Evolutionary conservation across 2,113 vertebrate species (phyloP), one percentile per base, ranked within the genome.

Genomic region (Toxostoma redivivum): DNA sequence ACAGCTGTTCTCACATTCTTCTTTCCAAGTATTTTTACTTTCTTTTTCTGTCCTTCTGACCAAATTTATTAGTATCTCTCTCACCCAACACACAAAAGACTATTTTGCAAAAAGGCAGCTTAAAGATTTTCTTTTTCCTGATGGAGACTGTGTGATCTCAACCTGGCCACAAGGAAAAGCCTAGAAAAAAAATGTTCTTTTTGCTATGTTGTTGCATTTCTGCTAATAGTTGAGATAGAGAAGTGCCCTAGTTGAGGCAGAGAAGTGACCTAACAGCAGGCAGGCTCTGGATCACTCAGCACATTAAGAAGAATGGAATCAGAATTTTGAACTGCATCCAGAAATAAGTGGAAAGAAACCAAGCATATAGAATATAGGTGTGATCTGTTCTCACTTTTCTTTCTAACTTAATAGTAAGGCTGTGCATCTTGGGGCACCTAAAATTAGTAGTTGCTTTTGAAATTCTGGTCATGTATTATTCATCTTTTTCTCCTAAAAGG

Each of bases 381-480:
- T 77, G 61, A 81, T 51, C 51, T 89, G 69, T 70, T 89, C 86
- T 78, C 60, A 48, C 72, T 95, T 67, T 72, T 78, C 47, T 89
- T 78, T 84, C 81, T 94, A 77, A 90, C 62, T 77, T 91, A 95
- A 85, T 77, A 88, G 50, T 57, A 47, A 70, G 58, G 50, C 61
- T 85, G 40, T 57, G 78, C 67, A 72, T 90, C 90, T 79, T 65
- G 54, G 66, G 64, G 50, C 87, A 82, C 45, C 66, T 92, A 94
- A 95, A 95, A 91, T 90, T 61, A 94, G 93, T 17, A 91, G 61
- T 11, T 56, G 76, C 81, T 89, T 91, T 78, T 22, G 40, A 94
- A 94, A 90, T 82, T 82, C 74, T 77, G 48, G 54, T 76, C 66
- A 66, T 87, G 87, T 54, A 96, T 91, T 94, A 96, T 92, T 97